phyloP scores from a whole-genome alignment of 1,140 invertebrate species.

The Meloidogyne floridensis region DNA sequence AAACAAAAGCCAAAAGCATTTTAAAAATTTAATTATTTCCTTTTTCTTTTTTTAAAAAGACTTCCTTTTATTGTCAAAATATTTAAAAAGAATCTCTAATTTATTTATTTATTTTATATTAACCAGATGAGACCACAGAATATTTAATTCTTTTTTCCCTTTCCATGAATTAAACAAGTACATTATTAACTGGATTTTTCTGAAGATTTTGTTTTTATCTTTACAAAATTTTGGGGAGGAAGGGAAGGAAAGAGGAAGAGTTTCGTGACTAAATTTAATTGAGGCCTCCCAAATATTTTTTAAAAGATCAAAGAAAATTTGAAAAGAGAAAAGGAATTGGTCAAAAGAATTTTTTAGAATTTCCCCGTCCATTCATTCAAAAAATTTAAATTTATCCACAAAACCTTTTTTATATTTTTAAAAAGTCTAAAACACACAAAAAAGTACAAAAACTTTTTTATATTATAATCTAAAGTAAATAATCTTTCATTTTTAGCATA shows the following conservation, averaged over 20 bases:
- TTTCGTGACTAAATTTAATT: too few species aligned
- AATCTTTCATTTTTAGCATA: slow-evolving; percentile 10
- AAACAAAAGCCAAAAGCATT: neutral
- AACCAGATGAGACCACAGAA: slow-evolving; percentile 1
- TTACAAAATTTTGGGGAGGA: too few species aligned
- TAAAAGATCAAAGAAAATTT: too few species aligned
- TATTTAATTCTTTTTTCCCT: neutral
- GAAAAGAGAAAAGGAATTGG: too few species aligned
- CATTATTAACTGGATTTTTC: too few species aligned
- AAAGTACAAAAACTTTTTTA: neutral
- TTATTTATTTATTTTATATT: neutral
- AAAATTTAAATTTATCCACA: too few species aligned
- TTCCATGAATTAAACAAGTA: too few species aligned
- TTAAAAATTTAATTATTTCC: slow-evolving; percentile 10
- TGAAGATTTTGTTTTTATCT: too few species aligned
- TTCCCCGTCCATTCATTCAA: too few species aligned
- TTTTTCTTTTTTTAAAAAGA: neutral
- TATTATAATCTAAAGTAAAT: neutral
- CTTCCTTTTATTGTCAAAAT: neutral
- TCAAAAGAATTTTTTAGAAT: too few species aligned
- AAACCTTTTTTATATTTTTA: neutral
- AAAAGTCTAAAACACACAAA: neutral
- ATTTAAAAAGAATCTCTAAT: neutral
- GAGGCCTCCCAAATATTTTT: too few species aligned
- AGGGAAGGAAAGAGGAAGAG: too few species aligned